Evolutionary conservation across 2,797 vertebrate genomes (phyloP), one percentile per base, ranked within the genome.

Genomic region (Limnodromus scolopaceus): DNA sequence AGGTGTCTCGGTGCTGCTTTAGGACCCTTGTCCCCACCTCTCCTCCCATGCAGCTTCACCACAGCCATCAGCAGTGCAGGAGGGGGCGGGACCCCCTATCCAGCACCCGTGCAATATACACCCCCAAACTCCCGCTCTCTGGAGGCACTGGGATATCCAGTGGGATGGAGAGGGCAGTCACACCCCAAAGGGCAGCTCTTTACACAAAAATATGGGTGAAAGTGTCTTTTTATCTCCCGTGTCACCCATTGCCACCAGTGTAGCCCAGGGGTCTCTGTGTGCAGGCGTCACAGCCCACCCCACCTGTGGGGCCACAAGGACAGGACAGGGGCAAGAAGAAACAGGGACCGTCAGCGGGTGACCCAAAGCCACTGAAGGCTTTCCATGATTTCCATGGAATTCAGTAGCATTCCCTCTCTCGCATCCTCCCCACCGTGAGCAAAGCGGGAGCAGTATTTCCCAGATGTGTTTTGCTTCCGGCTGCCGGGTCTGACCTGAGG

Each of bases 61-160:
- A 2, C 27, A 4, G 54, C n/a, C 3, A 25, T 1, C 58, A 5
- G 49, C 2, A 2, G 28, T 1, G 43, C 28, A 1, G 68, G 68
- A 22, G 0, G 5, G 24, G 18, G 4, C 3, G 24, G 65, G n/a
- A 20, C 23, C 28, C 65, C 27, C 43, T 10, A 6, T 10, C 24
- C 80, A 30, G 66, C 65, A 13, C 68, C 9, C 1, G 0, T 2
- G 22, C 23, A 24, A 0, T 6, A 3, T 10, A 17, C 45, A 10
- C 30, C 66, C 2, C 23, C 1, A 2, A 19, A 24, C 16, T 45
- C 49, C 32, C 3, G 1, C 19, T 0, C 71, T 27, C 58, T 34
- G 46, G 51, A 20, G 20, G 39, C 6, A 1, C 4, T 49, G 15
- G 41, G 28, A 6, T 61, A 41, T 0, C 1, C 3, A 2, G 34